phyloP scores from a whole-genome alignment of 2,888 invertebrate genomes.

The Bombyx huttoni region DNA sequence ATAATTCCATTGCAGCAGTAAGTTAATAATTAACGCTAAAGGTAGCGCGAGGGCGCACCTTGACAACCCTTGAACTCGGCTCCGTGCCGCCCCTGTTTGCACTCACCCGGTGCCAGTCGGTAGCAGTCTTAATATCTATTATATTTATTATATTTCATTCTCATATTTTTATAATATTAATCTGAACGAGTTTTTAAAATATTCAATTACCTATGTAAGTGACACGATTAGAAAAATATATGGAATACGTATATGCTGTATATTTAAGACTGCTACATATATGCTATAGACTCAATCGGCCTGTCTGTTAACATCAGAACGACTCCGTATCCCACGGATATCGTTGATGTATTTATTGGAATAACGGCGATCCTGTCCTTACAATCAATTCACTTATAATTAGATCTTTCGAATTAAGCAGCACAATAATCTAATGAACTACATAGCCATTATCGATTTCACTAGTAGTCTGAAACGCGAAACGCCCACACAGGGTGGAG shows the following conservation, averaged over 20 bases:
- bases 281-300: no score
- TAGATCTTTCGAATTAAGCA: constrained; percentile 8
- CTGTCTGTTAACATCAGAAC: no score
- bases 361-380: background rate
- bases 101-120: background rate
- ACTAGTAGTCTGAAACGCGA: constrained; percentile 25
- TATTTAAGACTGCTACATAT: no score
- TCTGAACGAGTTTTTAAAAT: no score
- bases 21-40: constrained; percentile 33
- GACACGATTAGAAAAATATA: no score
- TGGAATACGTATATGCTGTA: no score
- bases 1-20: constrained; percentile 3
- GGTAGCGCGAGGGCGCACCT: constrained; percentile 23
- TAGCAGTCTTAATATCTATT: background rate
- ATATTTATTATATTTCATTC: background rate
- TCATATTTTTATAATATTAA: no score
- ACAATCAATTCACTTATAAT: background rate
- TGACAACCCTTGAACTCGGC: constrained; percentile 34
- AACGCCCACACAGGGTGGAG: constrained; percentile 28
- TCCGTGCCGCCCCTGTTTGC: constrained; percentile 6
- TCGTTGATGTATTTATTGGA: no score
- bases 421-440: background rate
- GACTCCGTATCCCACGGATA: no score
- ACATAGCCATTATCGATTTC: constrained; percentile 32
- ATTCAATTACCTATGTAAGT: no score